Conservation (phyloP, 1,140 invertebrate genomes). For the Drosophila nikananu region DNA sequence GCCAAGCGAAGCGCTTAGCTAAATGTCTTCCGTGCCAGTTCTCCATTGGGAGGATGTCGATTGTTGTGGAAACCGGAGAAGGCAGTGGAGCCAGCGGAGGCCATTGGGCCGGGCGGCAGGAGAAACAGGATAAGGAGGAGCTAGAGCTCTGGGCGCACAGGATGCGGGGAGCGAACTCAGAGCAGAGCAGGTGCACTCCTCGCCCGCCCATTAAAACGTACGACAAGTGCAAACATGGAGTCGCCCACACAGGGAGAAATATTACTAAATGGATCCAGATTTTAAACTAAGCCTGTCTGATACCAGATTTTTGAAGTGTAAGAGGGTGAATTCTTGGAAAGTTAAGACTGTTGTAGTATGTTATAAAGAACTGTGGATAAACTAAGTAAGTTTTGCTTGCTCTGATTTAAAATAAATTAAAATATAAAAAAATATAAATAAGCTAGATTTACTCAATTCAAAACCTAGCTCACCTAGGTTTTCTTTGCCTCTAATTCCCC, state of each 20-base stretch:
- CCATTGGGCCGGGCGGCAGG: background rate
- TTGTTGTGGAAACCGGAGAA: slow-evolving; percentile 38
- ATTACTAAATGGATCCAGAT: background rate
- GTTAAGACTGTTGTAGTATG: background rate
- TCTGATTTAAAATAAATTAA: background rate
- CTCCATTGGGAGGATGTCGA: slow-evolving; percentile 70
- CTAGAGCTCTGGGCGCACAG: slow-evolving; percentile 11
- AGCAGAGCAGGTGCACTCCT: slow-evolving; percentile 63
- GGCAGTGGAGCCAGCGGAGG: background rate
- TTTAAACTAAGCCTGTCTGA: background rate
- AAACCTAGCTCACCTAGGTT: background rate
- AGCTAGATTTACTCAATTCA: background rate
- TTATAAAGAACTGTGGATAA: background rate
- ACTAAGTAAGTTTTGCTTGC: background rate
- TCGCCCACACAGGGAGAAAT: slow-evolving; percentile 15
- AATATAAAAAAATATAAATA: background rate
- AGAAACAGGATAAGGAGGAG: slow-evolving; percentile 23
- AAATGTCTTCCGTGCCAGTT: slow-evolving; percentile 81
- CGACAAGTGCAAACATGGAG: slow-evolving; percentile 71
- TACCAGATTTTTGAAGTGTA: background rate
- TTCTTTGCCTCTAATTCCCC: background rate
- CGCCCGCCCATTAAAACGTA: slow-evolving; percentile 72
- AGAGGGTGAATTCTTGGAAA: background rate
- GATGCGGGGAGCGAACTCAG: slow-evolving; percentile 4
- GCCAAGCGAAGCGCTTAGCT: slow-evolving; percentile 80